Percentiles rank a stretch among this genome's conserved stretches.
These are phyloP conservation scores for Oenanthe melanoleuca DNA, from an alignment of 2,113 vertebrate genomes.

Conservation along the genomic window DNA sequence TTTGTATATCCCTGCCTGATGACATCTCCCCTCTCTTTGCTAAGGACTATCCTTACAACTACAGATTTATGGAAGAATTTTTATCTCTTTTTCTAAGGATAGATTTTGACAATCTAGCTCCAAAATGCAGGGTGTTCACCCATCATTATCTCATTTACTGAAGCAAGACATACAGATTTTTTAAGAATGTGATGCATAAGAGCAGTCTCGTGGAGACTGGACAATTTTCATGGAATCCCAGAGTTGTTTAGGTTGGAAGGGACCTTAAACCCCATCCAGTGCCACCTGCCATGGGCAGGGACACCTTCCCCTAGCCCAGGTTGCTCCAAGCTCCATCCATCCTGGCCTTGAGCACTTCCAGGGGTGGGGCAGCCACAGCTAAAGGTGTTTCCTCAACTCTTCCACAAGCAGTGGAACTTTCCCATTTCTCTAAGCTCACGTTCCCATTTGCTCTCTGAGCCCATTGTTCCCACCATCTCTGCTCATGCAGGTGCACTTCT, in stretches of 20 bases:
- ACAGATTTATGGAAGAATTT: neutral
- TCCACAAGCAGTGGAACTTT: neutral
- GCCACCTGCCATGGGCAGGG: neutral
- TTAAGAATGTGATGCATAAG: neutral
- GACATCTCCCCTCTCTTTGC: neutral
- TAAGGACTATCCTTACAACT: neutral
- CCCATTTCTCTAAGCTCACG: neutral
- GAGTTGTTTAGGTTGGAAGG: neutral
- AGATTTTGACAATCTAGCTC: neutral
- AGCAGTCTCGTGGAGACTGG: neutral
- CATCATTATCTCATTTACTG: neutral
- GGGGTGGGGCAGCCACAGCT: neutral
- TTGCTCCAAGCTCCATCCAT: fast-evolving
- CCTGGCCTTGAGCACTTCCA: neutral
- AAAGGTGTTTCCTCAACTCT: neutral
- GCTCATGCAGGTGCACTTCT: neutral
- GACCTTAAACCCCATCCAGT: neutral
- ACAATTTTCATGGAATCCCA: neutral
- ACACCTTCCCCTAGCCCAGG: fast-evolving
- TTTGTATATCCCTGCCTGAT: neutral
- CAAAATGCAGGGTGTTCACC: neutral
- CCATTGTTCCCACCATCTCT: neutral
- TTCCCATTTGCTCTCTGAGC: neutral
- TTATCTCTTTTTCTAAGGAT: neutral
- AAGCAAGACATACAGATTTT: neutral